Evolutionary conservation across 2,888 invertebrate species (phyloP).

Genomic region (Pterostichus niger): DNA sequence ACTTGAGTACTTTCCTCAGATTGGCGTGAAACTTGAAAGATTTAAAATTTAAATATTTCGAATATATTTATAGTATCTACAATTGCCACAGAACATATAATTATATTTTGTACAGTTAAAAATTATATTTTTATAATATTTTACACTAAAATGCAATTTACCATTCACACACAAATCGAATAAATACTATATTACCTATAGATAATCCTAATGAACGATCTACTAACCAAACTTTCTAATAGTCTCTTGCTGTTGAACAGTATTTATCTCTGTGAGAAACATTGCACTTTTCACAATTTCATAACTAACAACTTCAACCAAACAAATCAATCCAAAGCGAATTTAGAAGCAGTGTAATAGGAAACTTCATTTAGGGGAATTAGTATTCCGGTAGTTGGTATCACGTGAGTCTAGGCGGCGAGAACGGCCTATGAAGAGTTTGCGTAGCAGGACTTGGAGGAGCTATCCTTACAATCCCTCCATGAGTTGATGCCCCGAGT

Average conservation of each 20-base stretch:
- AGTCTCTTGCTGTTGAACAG: slow-evolving; percentile 53
- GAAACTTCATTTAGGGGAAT: slow-evolving; percentile 22
- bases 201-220: slow-evolving; percentile 40
- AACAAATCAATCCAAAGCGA: slow-evolving; percentile 41
- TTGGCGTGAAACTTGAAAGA: slow-evolving; percentile 11
- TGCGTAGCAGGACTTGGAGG: slow-evolving; percentile 74
- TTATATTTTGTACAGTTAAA: slow-evolving; percentile 67
- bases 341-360: slow-evolving; percentile 36
- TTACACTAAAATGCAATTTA: slow-evolving; percentile 62
- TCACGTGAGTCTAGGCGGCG: slow-evolving; percentile 77
- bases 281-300: slow-evolving; percentile 63
- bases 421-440: slow-evolving; percentile 76
- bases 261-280: slow-evolving; percentile 39
- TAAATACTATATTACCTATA: slow-evolving; percentile 60
- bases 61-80: slow-evolving; percentile 70
- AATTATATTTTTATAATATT: slow-evolving; percentile 38
- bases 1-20: slow-evolving; percentile 12
- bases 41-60: slow-evolving; percentile 52
- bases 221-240: slow-evolving; percentile 29
- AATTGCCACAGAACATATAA: slow-evolving; percentile 72
- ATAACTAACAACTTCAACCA: slow-evolving; percentile 20
- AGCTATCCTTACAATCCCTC: slow-evolving; percentile 76
- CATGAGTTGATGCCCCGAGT: slow-evolving; percentile 69
- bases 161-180: slow-evolving; percentile 65
- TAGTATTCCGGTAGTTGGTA: slow-evolving; percentile 71